Conservation (phyloP, 2,797 vertebrate species). For the Crax fasciolata region DNA sequence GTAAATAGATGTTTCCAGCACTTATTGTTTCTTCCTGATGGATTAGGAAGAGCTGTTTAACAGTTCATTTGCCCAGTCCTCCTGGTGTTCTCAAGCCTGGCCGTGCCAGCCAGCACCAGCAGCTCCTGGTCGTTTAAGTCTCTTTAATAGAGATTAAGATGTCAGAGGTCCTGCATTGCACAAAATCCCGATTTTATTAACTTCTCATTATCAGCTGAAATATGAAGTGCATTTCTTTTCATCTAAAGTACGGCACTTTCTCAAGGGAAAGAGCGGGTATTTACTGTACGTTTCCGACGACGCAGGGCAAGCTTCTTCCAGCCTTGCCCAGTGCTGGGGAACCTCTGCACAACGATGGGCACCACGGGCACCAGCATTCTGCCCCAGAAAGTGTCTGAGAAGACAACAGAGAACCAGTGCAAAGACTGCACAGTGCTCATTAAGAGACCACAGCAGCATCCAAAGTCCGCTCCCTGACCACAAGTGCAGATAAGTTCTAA, state of each 20-base stretch:
- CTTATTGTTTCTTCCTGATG: conserved; percentile 87
- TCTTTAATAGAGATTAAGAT: conserved; percentile 99
- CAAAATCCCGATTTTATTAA: conserved; percentile 91
- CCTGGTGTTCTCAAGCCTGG: conserved; percentile 80
- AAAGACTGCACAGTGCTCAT: rapidly evolving
- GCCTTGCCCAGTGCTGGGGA: neutral
- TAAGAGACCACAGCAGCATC: neutral
- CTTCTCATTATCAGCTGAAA: conserved; percentile 85
- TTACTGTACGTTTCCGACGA: neutral
- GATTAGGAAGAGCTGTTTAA: conserved; percentile 90
- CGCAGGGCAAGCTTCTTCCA: neutral
- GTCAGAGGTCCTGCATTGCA: conserved; percentile 90
- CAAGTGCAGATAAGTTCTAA: neutral
- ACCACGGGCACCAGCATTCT: rapidly evolving
- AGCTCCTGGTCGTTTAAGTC: conserved; percentile 91
- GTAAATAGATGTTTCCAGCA: conserved; percentile 87
- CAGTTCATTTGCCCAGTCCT: conserved; percentile 89
- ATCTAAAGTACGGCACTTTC: conserved; percentile 49
- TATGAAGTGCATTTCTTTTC: conserved; percentile 76
- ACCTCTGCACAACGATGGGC: neutral
- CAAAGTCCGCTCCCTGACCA: neutral
- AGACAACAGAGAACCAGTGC: neutral
- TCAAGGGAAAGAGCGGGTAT: conserved; percentile 35
- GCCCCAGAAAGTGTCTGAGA: rapidly evolving
- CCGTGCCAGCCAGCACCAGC: conserved; percentile 90